phyloP scores from a whole-genome alignment of 2,113 vertebrate genomes.

The Ranitomeya variabilis region DNA sequence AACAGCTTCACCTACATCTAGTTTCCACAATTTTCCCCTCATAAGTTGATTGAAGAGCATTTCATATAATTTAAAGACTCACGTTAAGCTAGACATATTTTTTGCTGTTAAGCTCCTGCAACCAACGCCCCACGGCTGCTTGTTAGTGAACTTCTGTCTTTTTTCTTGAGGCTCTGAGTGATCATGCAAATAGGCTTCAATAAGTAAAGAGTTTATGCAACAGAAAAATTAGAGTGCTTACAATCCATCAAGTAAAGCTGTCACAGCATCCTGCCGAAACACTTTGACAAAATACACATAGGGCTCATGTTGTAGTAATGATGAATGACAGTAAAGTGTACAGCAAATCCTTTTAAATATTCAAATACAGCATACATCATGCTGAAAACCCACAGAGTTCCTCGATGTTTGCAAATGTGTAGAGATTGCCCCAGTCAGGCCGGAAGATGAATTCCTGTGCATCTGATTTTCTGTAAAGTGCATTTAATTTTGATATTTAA shows the following conservation, averaged over 20 bases:
- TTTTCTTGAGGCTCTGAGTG: conserved; percentile 51
- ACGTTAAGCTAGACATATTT: conserved; percentile 27
- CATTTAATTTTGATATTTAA: conserved; percentile 19
- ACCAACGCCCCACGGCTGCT: conserved; percentile 50
- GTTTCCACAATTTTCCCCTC: neutral
- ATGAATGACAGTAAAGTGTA: conserved; percentile 57
- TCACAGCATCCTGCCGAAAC: conserved; percentile 58
- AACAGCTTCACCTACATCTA: conserved; percentile 18
- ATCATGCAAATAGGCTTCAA: conserved; percentile 58
- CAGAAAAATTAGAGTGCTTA: conserved; percentile 59
- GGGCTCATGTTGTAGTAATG: conserved; percentile 53
- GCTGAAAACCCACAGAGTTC: conserved; percentile 32
- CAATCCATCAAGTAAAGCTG: conserved; percentile 57
- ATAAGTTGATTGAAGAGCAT: conserved; percentile 27
- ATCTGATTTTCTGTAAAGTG: neutral
- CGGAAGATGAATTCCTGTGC: conserved; percentile 29
- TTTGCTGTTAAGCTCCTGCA: conserved; percentile 43
- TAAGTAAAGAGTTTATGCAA: conserved; percentile 58
- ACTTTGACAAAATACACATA: conserved; percentile 57
- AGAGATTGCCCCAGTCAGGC: conserved; percentile 44
- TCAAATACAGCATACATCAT: conserved; percentile 57
- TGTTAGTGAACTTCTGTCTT: conserved; percentile 55
- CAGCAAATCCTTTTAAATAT: conserved; percentile 58
- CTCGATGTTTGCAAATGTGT: conserved; percentile 37
- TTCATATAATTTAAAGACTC: conserved; percentile 26